Percentiles rank a stretch among this genome's conserved stretches.
These are phyloP conservation scores for Menidia menidia DNA, from an alignment of 2,797 vertebrate species.

Conservation along the genomic window DNA sequence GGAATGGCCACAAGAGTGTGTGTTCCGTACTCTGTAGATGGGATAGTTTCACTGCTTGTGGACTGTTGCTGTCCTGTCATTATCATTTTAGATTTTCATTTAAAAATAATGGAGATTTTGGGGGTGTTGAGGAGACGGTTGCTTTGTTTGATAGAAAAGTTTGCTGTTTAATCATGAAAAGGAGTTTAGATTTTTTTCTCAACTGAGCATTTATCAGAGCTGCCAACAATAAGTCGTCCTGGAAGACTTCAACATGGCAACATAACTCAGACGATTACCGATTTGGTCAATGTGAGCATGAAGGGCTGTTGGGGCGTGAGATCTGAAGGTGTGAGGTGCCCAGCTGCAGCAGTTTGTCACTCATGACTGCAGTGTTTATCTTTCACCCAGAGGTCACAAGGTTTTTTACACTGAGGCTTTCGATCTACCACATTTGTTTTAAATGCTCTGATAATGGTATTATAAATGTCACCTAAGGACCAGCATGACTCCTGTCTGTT, in stretches of 20 bases:
- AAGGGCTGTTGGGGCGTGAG: constrained; percentile 20
- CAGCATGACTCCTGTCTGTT: constrained; percentile 35
- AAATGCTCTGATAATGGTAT: constrained; percentile 46
- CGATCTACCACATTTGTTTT: constrained; percentile 32
- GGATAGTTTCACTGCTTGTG: constrained; percentile 1
- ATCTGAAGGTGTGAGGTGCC: constrained; percentile 26
- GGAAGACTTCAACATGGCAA: constrained; percentile 2
- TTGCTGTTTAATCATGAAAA: constrained; percentile 15
- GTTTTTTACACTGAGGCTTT: constrained; percentile 18
- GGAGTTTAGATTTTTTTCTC: constrained; percentile 1
- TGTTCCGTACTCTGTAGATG: constrained; percentile 1
- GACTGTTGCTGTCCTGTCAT: constrained; percentile 5
- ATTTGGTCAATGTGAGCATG: constrained; percentile 24
- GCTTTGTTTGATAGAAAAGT: constrained; percentile 30
- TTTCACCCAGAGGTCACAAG: constrained; percentile 42
- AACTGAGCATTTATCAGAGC: constrained; percentile 4
- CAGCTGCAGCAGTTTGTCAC: constrained; percentile 60
- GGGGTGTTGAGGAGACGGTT: constrained; percentile 4
- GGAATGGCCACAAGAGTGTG: constrained; percentile 31
- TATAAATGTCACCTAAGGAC: constrained; percentile 52
- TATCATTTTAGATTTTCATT: constrained; percentile 6
- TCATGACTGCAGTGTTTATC: constrained; percentile 25
- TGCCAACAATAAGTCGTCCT: neutral
- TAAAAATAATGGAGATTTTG: constrained; percentile 5
- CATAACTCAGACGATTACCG: constrained; percentile 32